Evolutionary conservation across 2,113 vertebrate genomes (phyloP), one percentile per base, ranked within the genome.

Genomic region (Nematolebias whitei): DNA sequence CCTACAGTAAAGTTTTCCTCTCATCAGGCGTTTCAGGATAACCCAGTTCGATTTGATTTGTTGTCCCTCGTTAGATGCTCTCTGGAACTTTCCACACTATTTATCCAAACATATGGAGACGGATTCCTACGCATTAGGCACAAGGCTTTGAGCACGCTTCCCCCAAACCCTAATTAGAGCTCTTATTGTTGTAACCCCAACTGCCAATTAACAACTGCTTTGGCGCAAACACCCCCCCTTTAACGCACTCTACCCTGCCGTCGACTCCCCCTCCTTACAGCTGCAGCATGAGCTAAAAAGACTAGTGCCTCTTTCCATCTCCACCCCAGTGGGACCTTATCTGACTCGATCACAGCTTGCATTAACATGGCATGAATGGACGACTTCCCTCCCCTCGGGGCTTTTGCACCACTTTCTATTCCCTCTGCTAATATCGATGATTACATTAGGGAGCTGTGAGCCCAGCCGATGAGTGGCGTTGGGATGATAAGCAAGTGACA

Each of bases 361-460:
- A 89, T 91, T 88, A 87, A 69, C 87, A 88, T 88, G 89, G 80
- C 75, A 64, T 84, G 80, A 90, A 90, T 79, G 79, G 83, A 20
- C 47, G 15, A 54, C 53, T 75, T 77, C 61, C 70, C 80, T 65
- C 80, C 77, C 81, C 61, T 59, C 48, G 71, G 76, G 72, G 79
- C 67, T 61, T 44, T 1, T 16, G 3, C 13, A 5, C 60, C 5
- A 22, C 67, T 57, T 5, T 4, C 78, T 65, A 56, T 68, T 76
- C 72, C 69, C 84, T 57, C 51, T 76, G 62, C 57, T 80, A 62
- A 71, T 78, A 85, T 84, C 32, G 24, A 85, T 68, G 81, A 80
- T 71, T 81, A 56, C 79, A 75, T 85, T 59, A 80, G 64, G n/a
- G 49, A 65, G 62, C 47, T 1, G n/a, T 26, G 26, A 6, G 3